Percentiles rank a stretch among this genome's conserved stretches.
Conservation (phyloP, 2,797 vertebrate genomes). For the Lates japonicus region DNA sequence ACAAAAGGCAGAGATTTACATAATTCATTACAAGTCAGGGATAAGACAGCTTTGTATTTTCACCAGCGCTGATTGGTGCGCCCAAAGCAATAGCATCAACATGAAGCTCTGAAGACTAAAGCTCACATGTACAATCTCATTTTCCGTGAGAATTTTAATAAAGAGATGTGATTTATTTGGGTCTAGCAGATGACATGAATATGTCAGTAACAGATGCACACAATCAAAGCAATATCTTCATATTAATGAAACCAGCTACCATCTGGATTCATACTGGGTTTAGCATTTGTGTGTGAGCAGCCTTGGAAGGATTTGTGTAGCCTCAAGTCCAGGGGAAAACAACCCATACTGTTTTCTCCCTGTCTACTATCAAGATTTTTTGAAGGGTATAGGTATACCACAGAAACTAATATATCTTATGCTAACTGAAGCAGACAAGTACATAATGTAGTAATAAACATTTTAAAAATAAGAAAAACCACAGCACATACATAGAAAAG, state of each 20-base stretch:
- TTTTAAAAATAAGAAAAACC: too few species aligned
- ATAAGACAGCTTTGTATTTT: conserved; percentile 28
- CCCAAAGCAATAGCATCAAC: conserved; percentile 27
- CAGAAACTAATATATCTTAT: too few species aligned
- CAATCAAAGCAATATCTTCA: not conserved
- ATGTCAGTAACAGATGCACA: conserved; percentile 25
- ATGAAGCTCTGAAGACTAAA: conserved; percentile 13
- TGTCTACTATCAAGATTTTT: too few species aligned
- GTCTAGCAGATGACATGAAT: conserved; percentile 1
- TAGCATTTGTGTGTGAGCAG: not conserved
- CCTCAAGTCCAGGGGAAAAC: not conserved
- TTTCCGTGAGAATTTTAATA: conserved; percentile 13
- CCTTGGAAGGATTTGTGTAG: not conserved
- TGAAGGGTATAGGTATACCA: too few species aligned
- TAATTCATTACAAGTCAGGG: conserved; percentile 38
- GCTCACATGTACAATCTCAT: not conserved
- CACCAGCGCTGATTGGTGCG: not conserved
- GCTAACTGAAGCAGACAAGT: too few species aligned
- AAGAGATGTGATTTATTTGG: conserved; percentile 24
- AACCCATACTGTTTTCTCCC: too few species aligned
- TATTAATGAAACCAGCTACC: not conserved
- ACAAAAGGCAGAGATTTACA: conserved; percentile 43
- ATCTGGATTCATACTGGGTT: not conserved
- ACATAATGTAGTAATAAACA: too few species aligned
- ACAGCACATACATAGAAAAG: too few species aligned